Conservation (phyloP, 1,140 invertebrate species). For the Tigriopus japonicus region DNA sequence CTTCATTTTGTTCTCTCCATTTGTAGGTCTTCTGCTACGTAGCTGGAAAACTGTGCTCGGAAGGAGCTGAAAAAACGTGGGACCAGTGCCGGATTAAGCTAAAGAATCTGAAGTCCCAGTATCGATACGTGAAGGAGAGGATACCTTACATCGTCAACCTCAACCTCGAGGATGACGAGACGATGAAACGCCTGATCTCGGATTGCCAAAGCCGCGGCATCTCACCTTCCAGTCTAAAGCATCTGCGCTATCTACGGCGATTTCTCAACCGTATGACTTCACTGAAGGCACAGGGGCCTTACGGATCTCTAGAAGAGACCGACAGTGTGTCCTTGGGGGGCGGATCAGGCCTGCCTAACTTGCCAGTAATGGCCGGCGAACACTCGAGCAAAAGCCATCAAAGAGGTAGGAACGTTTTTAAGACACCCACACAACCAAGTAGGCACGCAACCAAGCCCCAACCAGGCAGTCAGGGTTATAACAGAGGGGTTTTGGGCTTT, state of each 20-base stretch:
- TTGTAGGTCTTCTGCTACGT: constrained; percentile 13
- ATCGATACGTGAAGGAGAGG: constrained; percentile 9
- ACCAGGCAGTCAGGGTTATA: too few species aligned
- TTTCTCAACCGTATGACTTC: not conserved
- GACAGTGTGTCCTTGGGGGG: too few species aligned
- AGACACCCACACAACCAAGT: too few species aligned
- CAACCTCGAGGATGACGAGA: constrained; percentile 9
- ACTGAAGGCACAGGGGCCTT: too few species aligned
- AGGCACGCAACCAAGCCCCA: too few species aligned
- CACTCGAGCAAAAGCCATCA: too few species aligned
- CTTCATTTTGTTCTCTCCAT: not conserved
- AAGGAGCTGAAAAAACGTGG: constrained; percentile 7
- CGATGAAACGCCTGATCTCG: constrained; percentile 5
- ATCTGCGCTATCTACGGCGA: constrained; percentile 7
- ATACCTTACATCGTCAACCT: constrained; percentile 4
- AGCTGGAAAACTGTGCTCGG: not conserved
- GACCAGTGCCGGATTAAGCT: constrained; percentile 13
- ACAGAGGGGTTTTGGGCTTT: too few species aligned
- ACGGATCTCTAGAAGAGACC: too few species aligned
- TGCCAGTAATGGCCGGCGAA: too few species aligned
- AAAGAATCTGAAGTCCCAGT: constrained; percentile 13
- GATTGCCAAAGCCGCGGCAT: constrained; percentile 9
- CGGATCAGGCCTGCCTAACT: too few species aligned
- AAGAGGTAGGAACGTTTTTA: too few species aligned
- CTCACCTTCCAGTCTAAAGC: constrained; percentile 7